These are phyloP conservation scores for Lasaia peninsularis DNA, from an alignment of 1,140 invertebrate genomes.

Conservation along the genomic window DNA sequence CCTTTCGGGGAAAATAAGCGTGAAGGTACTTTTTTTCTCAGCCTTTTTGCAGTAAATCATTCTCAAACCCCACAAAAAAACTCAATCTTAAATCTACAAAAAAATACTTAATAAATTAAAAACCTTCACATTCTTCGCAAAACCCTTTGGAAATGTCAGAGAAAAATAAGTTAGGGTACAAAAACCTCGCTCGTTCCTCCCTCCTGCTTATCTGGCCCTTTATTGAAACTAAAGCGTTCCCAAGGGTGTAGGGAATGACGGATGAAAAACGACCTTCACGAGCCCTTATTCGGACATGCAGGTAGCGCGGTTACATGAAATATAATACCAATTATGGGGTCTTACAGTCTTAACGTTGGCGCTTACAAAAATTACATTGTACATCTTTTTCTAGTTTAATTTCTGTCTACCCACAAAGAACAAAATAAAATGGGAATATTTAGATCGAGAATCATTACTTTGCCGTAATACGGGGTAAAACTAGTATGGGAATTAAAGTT, in stretches of 20 bases:
- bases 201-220: constrained; percentile 17
- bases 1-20: too few species aligned
- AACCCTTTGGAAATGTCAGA: constrained; percentile 10
- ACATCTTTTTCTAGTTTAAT: not conserved
- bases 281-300: constrained; percentile 12
- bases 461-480: too few species aligned
- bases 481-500: too few species aligned
- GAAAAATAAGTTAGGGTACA: constrained; percentile 18
- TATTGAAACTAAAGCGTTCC: constrained; percentile 23
- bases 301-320: constrained; percentile 16
- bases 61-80: too few species aligned
- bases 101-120: constrained; percentile 9
- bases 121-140: constrained; percentile 1
- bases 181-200: constrained; percentile 6
- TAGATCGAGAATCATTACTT: too few species aligned
- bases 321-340: constrained; percentile 10
- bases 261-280: constrained; percentile 16
- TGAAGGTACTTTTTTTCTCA: too few species aligned
- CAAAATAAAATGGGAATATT: too few species aligned
- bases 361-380: constrained; percentile 8
- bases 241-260: constrained; percentile 13
- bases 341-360: not conserved
- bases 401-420: too few species aligned
- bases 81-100: not conserved
- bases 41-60: too few species aligned